Percentiles rank a stretch among this genome's conserved stretches.
Conservation (phyloP, 2,113 vertebrate genomes). For the Corythaeola cristata region DNA sequence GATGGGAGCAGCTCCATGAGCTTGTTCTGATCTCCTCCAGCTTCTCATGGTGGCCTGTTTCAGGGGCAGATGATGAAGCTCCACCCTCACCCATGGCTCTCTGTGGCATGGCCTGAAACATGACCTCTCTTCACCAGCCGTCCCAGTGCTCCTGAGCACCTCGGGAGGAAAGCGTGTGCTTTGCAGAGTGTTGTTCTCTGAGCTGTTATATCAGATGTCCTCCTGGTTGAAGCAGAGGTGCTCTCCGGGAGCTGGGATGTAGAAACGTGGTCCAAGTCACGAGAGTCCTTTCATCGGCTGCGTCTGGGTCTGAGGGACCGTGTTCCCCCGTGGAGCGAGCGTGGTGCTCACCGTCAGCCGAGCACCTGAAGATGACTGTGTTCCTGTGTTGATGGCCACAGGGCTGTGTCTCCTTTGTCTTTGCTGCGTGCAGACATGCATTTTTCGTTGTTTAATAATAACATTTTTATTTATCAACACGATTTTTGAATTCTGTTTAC, state of each 20-base stretch:
- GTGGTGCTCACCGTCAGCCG: not conserved
- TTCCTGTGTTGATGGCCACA: not conserved
- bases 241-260: not conserved
- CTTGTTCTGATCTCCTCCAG: not conserved
- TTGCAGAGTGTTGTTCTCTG: not conserved
- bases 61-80: not conserved
- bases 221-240: not conserved
- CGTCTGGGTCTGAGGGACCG: not conserved
- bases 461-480: not conserved
- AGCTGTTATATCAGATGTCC: not conserved
- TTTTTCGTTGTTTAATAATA: not conserved
- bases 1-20: not conserved
- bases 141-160: not conserved
- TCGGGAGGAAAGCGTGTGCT: not conserved
- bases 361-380: not conserved
- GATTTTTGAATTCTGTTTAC: not conserved
- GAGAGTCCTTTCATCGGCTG: not conserved
- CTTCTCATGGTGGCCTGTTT: not conserved
- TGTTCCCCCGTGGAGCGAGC: rapidly evolving
- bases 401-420: not conserved
- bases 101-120: not conserved
- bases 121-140: not conserved
- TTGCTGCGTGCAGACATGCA: too few species aligned
- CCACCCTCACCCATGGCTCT: not conserved
- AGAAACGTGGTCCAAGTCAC: not conserved